Evolutionary conservation across 1,140 invertebrate genomes (phyloP).

Genomic region (Drosophila kanapiae): DNA sequence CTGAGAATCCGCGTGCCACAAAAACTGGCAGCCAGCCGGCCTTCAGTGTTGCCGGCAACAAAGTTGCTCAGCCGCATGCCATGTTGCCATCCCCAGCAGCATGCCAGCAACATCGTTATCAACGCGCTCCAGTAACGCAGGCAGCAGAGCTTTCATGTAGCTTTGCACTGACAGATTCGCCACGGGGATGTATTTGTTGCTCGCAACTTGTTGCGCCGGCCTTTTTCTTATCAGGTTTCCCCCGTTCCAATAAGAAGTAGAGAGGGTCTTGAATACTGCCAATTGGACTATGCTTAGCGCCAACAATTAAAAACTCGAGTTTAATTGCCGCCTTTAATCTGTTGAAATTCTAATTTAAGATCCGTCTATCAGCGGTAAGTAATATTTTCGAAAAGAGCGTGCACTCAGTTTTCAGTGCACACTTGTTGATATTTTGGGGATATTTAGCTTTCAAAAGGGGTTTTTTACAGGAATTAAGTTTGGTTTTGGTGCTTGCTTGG

Average conservation of each 20-base stretch:
- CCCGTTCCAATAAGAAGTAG: background rate
- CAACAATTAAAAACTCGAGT: slow-evolving; percentile 37
- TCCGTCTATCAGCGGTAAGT: slow-evolving; percentile 8
- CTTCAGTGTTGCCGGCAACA: slow-evolving; percentile 52
- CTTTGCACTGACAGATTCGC: slow-evolving; percentile 20
- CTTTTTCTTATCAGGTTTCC: background rate
- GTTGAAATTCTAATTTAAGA: slow-evolving; percentile 22
- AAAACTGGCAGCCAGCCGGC: slow-evolving; percentile 35
- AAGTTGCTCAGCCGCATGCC: slow-evolving; percentile 49
- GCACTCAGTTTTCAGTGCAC: slow-evolving; percentile 5
- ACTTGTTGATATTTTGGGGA: slow-evolving; percentile 40
- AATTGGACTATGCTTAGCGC: slow-evolving; percentile 28
- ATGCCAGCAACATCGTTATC: slow-evolving; percentile 37
- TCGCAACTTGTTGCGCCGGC: slow-evolving; percentile 45
- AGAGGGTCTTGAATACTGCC: background rate
- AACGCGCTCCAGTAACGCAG: slow-evolving; percentile 7
- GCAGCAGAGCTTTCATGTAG: slow-evolving; percentile 19
- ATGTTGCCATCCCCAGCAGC: slow-evolving; percentile 17
- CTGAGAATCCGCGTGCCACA: slow-evolving; percentile 72
- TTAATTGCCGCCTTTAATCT: slow-evolving; percentile 24
- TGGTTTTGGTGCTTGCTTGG: slow-evolving; percentile 8
- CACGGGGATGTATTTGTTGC: slow-evolving; percentile 34
- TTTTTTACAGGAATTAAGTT: background rate
- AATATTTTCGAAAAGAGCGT: background rate
- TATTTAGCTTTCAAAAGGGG: background rate